Evolutionary conservation across 2,797 vertebrate species (phyloP), one percentile per base, ranked within the genome.

Genomic region (Bradypodion pumilum): DNA sequence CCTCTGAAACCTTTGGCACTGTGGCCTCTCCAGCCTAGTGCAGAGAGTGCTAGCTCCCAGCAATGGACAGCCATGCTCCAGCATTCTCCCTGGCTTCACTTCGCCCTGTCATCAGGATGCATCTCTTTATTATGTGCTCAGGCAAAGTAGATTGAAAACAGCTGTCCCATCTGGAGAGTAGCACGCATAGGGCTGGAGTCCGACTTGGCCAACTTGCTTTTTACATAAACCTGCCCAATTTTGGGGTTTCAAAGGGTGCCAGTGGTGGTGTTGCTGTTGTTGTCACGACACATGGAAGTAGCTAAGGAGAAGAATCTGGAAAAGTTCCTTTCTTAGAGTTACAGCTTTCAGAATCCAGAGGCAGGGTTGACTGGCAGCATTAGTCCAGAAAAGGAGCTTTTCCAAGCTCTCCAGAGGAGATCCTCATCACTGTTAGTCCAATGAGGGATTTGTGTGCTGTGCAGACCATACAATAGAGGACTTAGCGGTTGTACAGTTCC

Each of bases 61-160:
- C 35, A 63, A 0, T 29, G 59, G 63, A 83, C 52, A 79, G 42
- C 32, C 81, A 32, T n/a, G 19, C 29, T n/a, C n/a, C 78, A 3
- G 84, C 84, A 85, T 85, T 84, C 89, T 81, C 2, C 70, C 73
- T 32, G 86, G 46, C 78, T 85, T 77, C 87, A 79, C 44, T 88
- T 84, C 82, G 83, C 81, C 88, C 89, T 46, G 37, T 88, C 85
- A 59, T n/a, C 60, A 89, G 87, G 90, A 89, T 82, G 84, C 78
- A 74, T 88, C 87, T 85, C 85, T 9, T 91, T 91, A 78, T 92
- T 89, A 76, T 84, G 52, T 46, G 62, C 82, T 76, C 68, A 82
- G 69, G 75, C 89, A 83, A 69, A 81, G 73, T 88, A 82, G 80
- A 62, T 82, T 27, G 0, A 73, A 82, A 87, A 0, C 19, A 84